A percentile compares a stretch with the other conserved stretches of the same genome.
Evolutionary conservation across 2,113 vertebrate species (phyloP).

Genomic region (Mirounga angustirostris): DNA sequence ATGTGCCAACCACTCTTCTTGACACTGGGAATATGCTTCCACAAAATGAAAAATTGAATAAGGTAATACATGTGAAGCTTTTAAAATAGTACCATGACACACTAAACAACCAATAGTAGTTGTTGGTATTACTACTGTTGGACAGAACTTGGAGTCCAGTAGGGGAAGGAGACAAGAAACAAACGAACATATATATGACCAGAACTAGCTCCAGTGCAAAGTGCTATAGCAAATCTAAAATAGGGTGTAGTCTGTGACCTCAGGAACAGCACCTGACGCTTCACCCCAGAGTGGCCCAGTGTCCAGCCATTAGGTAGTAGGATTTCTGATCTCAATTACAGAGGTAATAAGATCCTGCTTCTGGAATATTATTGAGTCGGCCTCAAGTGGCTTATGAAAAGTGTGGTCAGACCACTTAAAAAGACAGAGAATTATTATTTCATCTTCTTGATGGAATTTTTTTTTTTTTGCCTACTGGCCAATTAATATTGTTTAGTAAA

Average conservation of each 20-base stretch:
- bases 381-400: neutral
- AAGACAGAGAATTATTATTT: conserved; percentile 17
- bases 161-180: neutral
- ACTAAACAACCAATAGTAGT: neutral
- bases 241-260: neutral
- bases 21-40: neutral
- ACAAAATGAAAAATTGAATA: conserved; percentile 12
- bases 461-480: neutral
- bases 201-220: neutral
- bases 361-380: neutral
- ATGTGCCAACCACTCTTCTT: neutral
- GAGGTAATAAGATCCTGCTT: neutral
- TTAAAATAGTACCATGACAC: neutral
- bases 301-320: neutral
- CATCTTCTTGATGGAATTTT: conserved; percentile 29
- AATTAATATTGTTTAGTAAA: conserved; percentile 24
- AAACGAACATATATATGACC: neutral
- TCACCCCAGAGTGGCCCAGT: neutral
- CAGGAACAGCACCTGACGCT: neutral
- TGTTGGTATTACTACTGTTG: neutral
- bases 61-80: neutral
- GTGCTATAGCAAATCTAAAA: neutral
- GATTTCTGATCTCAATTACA: neutral
- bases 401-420: conserved; percentile 32
- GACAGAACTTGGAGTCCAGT: neutral